These are phyloP conservation scores for Heliconius ethilla DNA, from an alignment of 2,888 invertebrate species.

Conservation along the genomic window DNA sequence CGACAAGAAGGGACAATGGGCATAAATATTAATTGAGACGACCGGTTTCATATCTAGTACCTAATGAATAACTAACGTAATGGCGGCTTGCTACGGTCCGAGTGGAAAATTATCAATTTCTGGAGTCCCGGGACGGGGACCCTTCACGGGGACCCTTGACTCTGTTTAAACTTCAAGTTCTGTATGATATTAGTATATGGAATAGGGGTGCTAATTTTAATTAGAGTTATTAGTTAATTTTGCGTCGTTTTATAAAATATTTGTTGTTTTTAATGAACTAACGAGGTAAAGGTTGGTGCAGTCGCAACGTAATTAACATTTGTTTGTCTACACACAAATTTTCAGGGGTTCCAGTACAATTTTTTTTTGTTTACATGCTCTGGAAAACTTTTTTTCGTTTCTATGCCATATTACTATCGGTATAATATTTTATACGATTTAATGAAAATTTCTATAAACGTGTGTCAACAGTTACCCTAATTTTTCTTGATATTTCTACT, in stretches of 20 bases:
- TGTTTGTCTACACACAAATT: too few species aligned
- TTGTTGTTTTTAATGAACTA: neutral
- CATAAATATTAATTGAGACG: conserved; percentile 73
- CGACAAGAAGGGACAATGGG: conserved; percentile 65
- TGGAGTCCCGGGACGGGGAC: conserved; percentile 49
- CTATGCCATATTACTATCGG: too few species aligned
- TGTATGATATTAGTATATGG: conserved; percentile 18
- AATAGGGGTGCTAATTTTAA: conserved; percentile 27
- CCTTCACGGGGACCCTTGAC: conserved; percentile 61
- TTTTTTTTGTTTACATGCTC: too few species aligned
- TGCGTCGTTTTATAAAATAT: neutral
- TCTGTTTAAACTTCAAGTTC: conserved; percentile 57
- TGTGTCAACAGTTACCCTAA: neutral
- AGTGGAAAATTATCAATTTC: conserved; percentile 77
- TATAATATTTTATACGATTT: neutral
- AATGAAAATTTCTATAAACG: neutral
- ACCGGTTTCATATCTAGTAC: conserved; percentile 69
- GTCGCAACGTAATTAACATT: too few species aligned
- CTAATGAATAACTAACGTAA: conserved; percentile 76
- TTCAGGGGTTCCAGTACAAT: too few species aligned
- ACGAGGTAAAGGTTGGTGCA: neutral
- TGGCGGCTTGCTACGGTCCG: conserved; percentile 62
- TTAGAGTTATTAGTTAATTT: neutral
- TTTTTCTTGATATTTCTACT: neutral
- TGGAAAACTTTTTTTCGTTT: too few species aligned